phyloP scores from a whole-genome alignment of 2,797 vertebrate species.

The Parotocinclus haroldoi region DNA sequence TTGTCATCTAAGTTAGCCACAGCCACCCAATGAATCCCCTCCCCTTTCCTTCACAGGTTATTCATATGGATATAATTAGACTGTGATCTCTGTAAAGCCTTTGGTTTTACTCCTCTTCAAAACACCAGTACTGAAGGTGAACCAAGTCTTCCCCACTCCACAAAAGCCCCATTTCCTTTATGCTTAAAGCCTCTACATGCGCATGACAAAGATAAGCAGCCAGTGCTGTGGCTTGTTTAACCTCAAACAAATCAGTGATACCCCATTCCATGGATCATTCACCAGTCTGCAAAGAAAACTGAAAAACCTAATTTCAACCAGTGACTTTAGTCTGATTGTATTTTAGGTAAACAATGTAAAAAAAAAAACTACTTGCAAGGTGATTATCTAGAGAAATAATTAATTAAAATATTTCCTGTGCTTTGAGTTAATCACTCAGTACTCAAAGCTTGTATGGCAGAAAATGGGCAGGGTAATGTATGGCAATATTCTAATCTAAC shows the following conservation, averaged over 20 bases:
- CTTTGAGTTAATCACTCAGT: neutral
- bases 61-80: conserved; percentile 77
- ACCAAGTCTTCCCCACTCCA: conserved; percentile 56
- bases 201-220: conserved; percentile 72
- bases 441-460: neutral
- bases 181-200: conserved; percentile 65
- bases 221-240: conserved; percentile 38
- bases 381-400: too few species aligned
- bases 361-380: too few species aligned
- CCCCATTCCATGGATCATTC: conserved; percentile 13
- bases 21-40: conserved; percentile 64
- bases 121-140: conserved; percentile 57
- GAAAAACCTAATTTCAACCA: too few species aligned
- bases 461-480: neutral
- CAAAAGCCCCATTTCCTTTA: conserved; percentile 68
- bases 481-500: conserved; percentile 3
- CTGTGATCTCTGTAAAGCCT: conserved; percentile 63
- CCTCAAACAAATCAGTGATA: conserved; percentile 35
- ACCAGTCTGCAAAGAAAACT: neutral
- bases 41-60: conserved; percentile 61
- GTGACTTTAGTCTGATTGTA: too few species aligned
- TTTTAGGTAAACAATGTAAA: too few species aligned
- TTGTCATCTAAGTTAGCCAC: conserved; percentile 53
- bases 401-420: neutral
- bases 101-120: conserved; percentile 45